Base-by-base conservation (phyloP, 92 coral and sea anemone species). In the Bergia sp. region DNA sequence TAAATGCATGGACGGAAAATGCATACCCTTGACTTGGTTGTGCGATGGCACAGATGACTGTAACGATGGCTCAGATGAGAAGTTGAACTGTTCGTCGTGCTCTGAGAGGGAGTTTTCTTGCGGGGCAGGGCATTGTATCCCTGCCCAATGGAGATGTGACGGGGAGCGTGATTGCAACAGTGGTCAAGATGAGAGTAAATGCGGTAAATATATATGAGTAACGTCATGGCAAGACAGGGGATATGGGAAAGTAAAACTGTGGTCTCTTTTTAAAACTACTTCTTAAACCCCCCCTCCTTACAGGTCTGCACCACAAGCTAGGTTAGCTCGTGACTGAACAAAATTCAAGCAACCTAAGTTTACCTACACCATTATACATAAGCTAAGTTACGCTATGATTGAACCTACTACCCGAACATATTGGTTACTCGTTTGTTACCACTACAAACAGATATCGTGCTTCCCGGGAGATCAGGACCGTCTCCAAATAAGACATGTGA, bases 11-110 rank as follows among this genome's bases (percentile, higher is more conserved):
- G 36, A 71, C 58, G 73, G 49, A 18, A 67, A 41, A 36, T 82
- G 86, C 23, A 82, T 82, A 82, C 86, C 86, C 44, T 77, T 67
- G 61, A 67, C 77, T 50, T 66, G 39, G 72, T 55, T 82, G 29
- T 82, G 86, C 36, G 86, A 82, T 23, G 86, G 86, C 86, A 37
- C 72, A 1, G 77, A 82, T 67, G 77, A 82, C 53, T 82, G 86
- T 67, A 21, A 1, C 58, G 77, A 82, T 36, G 77, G 77, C 21
- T 18, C 41, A 67, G 86, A 82, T n/a, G 86, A 82, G 18, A 66
- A 13, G 8, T 64, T 15, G 1, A 82, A 82, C 72, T 82, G 86
- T 40, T 66, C 86, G 37, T 65, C 58, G 1, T 82, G 86, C 12
- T 42, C 86, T n/a, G 72, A 8, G 49, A 36, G 37, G 40, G 61